phyloP scores from a whole-genome alignment of 2,113 vertebrate species.

The Puntigrus tetrazona region DNA sequence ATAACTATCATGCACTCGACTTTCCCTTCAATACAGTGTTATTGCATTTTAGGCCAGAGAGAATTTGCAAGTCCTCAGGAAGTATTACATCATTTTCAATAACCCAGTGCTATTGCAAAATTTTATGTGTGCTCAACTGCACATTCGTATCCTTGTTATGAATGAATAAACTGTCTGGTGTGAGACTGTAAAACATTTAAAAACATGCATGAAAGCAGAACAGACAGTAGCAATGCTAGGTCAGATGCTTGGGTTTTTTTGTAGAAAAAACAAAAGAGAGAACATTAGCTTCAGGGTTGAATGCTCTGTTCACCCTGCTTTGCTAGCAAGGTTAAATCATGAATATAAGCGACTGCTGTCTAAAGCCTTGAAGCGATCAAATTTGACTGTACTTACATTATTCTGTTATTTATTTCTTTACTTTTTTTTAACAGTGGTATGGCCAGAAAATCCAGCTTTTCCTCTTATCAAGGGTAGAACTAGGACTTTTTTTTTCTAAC shows the following conservation, averaged over 20 bases:
- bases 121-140: background rate
- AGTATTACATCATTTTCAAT: conserved; percentile 36
- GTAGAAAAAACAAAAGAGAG: conserved; percentile 51
- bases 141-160: conserved; percentile 8
- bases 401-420: conserved; percentile 10
- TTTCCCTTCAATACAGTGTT: conserved; percentile 1
- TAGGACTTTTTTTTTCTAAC: conserved; percentile 35
- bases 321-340: conserved; percentile 65
- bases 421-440: conserved; percentile 36
- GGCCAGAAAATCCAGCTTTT: conserved; percentile 48
- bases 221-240: conserved; percentile 14
- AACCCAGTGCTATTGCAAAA: background rate
- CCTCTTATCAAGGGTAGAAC: conserved; percentile 54
- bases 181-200: conserved; percentile 8
- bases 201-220: background rate
- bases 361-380: conserved; percentile 61
- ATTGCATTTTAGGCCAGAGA: conserved; percentile 12
- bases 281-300: conserved; percentile 59
- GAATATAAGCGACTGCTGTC: conserved; percentile 63
- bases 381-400: conserved; percentile 54
- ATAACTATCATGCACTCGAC: background rate
- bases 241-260: conserved; percentile 52
- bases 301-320: conserved; percentile 50
- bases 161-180: conserved; percentile 28
- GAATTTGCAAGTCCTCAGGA: conserved; percentile 24